Conservation (phyloP, 2,888 invertebrate genomes). For the Rotaria magnacalcarata region DNA sequence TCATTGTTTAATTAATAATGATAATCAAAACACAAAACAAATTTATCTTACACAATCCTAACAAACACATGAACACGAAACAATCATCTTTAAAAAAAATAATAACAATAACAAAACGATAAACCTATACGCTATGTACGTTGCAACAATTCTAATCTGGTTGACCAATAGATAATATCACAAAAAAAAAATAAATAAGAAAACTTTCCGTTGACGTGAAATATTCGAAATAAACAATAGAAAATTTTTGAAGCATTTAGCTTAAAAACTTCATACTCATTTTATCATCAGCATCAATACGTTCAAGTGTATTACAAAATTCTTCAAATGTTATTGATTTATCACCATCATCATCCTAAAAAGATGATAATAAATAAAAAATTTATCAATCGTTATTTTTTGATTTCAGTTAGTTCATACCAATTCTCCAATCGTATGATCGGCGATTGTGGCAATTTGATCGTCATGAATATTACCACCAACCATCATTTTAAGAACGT, state of each 20-base stretch:
- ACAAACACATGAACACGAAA: not conserved
- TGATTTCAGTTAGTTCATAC: not conserved
- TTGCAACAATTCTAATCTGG: not conserved
- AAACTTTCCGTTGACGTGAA: not conserved
- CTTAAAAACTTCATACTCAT: conserved; percentile 47
- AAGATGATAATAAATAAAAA: not conserved
- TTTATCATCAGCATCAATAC: conserved; percentile 46
- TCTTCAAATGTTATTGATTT: conserved; percentile 43
- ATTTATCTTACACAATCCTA: not conserved
- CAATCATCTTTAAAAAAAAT: not conserved
- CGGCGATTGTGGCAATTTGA: conserved; percentile 41
- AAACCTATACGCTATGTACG: not conserved
- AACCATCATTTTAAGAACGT: conserved; percentile 34
- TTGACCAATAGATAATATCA: not conserved
- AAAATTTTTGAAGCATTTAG: not conserved
- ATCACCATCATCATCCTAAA: conserved; percentile 7
- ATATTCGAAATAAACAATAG: not conserved
- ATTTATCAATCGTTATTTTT: not conserved
- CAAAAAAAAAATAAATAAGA: not conserved
- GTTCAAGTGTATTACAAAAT: conserved; percentile 42
- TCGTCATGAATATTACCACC: conserved; percentile 37
- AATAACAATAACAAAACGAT: not conserved
- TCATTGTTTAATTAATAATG: not conserved
- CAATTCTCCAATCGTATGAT: conserved; percentile 42
- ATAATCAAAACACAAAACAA: not conserved